These are phyloP conservation scores for Apis mellifera DNA, from an alignment of 1,140 invertebrate species.

Conservation along the genomic window DNA sequence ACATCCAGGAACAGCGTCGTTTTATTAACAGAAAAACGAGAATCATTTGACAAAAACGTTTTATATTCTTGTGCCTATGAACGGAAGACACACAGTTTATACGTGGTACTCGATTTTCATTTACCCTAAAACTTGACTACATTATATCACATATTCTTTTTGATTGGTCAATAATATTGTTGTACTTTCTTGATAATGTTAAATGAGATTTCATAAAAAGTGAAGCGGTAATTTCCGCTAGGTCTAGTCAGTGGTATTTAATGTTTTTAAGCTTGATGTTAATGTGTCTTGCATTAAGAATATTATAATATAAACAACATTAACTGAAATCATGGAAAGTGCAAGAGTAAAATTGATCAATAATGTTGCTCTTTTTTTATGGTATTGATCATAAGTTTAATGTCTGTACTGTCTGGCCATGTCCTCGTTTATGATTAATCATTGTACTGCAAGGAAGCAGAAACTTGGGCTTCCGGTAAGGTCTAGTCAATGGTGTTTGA, in stretches of 20 bases:
- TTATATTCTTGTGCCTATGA: constrained; percentile 44
- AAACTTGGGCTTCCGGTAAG: constrained; percentile 29
- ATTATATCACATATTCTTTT: background rate
- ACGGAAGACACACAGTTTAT: constrained; percentile 45
- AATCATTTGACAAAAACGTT: constrained; percentile 42
- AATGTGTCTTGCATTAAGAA: constrained; percentile 11
- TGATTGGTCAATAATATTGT: constrained; percentile 13
- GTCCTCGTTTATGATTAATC: constrained; percentile 45
- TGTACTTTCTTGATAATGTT: constrained; percentile 33
- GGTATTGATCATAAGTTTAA: background rate
- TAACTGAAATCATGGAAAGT: constrained; percentile 30
- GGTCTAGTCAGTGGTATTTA: constrained; percentile 62
- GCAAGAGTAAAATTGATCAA: constrained; percentile 31
- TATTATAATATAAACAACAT: constrained; percentile 11
- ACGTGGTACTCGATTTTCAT: constrained; percentile 47
- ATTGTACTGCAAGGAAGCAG: constrained; percentile 39
- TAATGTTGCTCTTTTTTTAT: background rate
- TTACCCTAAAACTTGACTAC: constrained; percentile 2
- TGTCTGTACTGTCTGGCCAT: constrained; percentile 26
- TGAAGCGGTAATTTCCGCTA: constrained; percentile 48
- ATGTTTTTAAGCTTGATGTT: constrained; percentile 24
- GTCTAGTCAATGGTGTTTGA: constrained; percentile 44
- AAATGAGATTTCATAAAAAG: constrained; percentile 40
- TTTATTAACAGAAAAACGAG: constrained; percentile 30
- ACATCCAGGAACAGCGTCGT: constrained; percentile 49